phyloP scores from a whole-genome alignment of 2,888 invertebrate species.

The Amphipyra berbera region DNA sequence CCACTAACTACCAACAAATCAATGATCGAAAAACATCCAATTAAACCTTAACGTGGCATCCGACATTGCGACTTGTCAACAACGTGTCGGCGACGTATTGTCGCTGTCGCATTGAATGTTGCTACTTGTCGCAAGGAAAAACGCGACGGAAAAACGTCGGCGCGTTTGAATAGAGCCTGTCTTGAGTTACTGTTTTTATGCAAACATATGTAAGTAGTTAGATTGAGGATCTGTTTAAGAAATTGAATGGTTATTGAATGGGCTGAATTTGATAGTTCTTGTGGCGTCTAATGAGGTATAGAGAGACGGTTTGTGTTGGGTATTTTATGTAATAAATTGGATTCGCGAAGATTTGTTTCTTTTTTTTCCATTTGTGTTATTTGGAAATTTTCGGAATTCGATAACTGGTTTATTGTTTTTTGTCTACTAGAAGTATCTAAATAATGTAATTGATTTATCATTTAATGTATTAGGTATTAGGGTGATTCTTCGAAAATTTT shows the following conservation, averaged over 20 bases:
- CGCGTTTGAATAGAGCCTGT: slow-evolving; percentile 68
- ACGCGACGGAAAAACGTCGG: slow-evolving; percentile 70
- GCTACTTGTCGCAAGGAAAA: slow-evolving; percentile 54
- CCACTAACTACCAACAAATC: slow-evolving; percentile 52
- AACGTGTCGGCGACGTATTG: slow-evolving; percentile 79
- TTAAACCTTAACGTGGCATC: slow-evolving; percentile 69
- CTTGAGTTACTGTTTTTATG: slow-evolving; percentile 45
- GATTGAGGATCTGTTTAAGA: slow-evolving; percentile 47
- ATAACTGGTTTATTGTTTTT: slow-evolving; percentile 1
- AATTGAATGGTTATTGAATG: slow-evolving; percentile 45
- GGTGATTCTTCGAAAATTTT: no score
- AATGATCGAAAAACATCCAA: slow-evolving; percentile 67
- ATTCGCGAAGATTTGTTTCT: not conserved
- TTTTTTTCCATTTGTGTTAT: not conserved
- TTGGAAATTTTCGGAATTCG: not conserved
- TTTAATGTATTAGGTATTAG: slow-evolving; percentile 22
- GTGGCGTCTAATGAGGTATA: slow-evolving; percentile 18
- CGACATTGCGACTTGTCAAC: slow-evolving; percentile 68
- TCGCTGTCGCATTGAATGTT: slow-evolving; percentile 76
- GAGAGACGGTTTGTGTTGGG: not conserved
- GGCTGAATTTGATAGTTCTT: slow-evolving; percentile 28
- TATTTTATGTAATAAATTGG: not conserved
- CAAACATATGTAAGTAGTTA: slow-evolving; percentile 43
- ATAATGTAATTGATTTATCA: slow-evolving; percentile 13
- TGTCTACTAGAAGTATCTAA: not conserved